Evolutionary conservation across 2,797 vertebrate species (phyloP).

Genomic region (Falco rusticolus): DNA sequence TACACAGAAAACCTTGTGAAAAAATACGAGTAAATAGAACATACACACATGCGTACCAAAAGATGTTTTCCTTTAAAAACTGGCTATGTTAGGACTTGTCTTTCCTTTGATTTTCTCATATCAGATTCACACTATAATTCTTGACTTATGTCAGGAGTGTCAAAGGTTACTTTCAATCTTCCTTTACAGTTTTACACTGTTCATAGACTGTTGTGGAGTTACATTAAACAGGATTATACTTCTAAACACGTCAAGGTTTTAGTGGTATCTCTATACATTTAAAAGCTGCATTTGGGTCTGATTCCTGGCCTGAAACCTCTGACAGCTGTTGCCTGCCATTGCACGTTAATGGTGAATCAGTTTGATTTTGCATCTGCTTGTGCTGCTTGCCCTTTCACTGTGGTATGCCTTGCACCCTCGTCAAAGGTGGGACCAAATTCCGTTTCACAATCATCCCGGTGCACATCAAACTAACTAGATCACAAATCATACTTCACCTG

Average conservation of each 20-base stretch:
- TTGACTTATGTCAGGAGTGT: background rate
- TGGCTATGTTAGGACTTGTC: background rate
- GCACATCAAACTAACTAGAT: background rate
- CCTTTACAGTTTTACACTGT: background rate
- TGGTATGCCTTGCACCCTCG: background rate
- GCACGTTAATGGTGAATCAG: background rate
- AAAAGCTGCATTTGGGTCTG: background rate
- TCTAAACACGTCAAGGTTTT: background rate
- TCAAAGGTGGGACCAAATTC: background rate
- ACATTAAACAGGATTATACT: background rate
- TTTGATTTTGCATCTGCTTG: background rate
- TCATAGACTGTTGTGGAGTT: background rate
- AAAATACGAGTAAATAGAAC: slow-evolving; percentile 27
- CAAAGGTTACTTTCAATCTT: background rate
- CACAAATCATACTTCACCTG: background rate
- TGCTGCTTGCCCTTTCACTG: background rate
- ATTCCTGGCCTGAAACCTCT: background rate
- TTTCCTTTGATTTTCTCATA: background rate
- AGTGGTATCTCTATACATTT: background rate
- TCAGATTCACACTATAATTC: background rate
- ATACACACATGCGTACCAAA: accelerated
- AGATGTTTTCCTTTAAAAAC: background rate
- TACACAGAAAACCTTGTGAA: slow-evolving; percentile 13
- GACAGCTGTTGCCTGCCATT: background rate
- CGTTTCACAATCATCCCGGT: background rate